phyloP scores from a whole-genome alignment of 2,113 vertebrate genomes.

The Silurus asotus region DNA sequence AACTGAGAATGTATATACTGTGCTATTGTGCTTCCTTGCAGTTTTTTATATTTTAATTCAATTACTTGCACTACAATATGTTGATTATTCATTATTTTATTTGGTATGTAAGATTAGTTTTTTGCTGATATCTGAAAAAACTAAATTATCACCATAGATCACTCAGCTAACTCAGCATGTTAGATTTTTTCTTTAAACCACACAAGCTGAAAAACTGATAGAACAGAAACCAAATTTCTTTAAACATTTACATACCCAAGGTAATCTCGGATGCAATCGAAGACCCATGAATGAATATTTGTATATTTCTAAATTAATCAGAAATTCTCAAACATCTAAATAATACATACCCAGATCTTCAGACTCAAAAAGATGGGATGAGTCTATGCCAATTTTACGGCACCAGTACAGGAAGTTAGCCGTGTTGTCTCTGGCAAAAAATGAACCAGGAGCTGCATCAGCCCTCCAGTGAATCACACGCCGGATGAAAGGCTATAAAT shows the following conservation, averaged over 20 bases:
- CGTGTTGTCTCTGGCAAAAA: conserved; percentile 95
- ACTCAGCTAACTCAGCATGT: not conserved
- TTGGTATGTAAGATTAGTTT: not conserved
- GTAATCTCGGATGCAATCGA: not conserved
- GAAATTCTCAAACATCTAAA: not conserved
- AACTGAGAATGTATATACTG: not conserved
- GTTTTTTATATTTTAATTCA: not conserved
- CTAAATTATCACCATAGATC: not conserved
- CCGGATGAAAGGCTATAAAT: conserved; percentile 61
- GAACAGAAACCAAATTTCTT: not conserved
- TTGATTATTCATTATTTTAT: not conserved
- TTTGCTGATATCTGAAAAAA: not conserved
- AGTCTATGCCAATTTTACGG: conserved; percentile 90
- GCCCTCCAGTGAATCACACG: conserved; percentile 89
- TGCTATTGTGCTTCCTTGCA: not conserved
- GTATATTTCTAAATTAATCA: not conserved
- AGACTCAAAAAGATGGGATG: conserved; percentile 94
- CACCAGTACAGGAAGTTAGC: conserved; percentile 98
- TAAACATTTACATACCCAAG: not conserved
- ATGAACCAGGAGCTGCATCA: conserved; percentile 92
- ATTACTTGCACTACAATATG: not conserved
- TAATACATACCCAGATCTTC: conserved; percentile 91
- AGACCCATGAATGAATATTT: not conserved
- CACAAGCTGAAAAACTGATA: not conserved
- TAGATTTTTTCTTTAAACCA: not conserved